Base-by-base conservation (phyloP, 2,797 vertebrate genomes). In the Hippoglossus hippoglossus region DNA sequence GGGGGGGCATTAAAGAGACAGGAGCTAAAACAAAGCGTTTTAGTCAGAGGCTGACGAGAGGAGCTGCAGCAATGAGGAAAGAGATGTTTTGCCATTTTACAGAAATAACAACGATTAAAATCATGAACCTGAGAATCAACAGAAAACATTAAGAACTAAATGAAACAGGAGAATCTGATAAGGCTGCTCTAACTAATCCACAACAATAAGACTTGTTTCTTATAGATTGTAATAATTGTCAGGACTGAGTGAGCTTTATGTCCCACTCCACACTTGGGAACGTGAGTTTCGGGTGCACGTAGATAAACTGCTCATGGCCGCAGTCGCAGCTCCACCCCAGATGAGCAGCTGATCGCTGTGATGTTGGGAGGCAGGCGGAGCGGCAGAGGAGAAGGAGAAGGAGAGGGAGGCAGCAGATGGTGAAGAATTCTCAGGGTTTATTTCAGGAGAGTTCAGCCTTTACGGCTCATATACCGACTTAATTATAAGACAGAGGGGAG, bases 401-500 rank as follows among this genome's bases (percentile, higher is more conserved):
- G 31, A 49, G 47, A 9, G n/a, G 44, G 44, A 46, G 16, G 44
- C 44, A 85, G 73, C 92, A 92, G 89, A 92, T 93, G 92, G 91
- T 59, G 67, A 63, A 62, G 75, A 88, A 87, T 87, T 92, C 82
- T 77, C 75, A 59, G 75, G 90, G 86, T 90, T 92, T 91, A 83
- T 89, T 91, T 92, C 85, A 62, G 79, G 79, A 86, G 87, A 87
- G 81, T 87, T 88, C 73, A 80, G 87, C 66, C 82, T 94, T 94
- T 92, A 89, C 75, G 86, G 89, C 93, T 93, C 94, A 93, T 93
- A 92, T 93, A 90, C 82, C 26, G 52, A 89, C 87, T 92, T 94
- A 92, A 94, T 94, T 92, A 93, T 85, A 84, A 91, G 82, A 87
- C 77, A 65, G 85, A 92, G 77, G 82, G 86, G 86, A 86, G 74